Evolutionary conservation across 2,888 invertebrate species (phyloP).

Genomic region (Pycnomerus fuliginosus): DNA sequence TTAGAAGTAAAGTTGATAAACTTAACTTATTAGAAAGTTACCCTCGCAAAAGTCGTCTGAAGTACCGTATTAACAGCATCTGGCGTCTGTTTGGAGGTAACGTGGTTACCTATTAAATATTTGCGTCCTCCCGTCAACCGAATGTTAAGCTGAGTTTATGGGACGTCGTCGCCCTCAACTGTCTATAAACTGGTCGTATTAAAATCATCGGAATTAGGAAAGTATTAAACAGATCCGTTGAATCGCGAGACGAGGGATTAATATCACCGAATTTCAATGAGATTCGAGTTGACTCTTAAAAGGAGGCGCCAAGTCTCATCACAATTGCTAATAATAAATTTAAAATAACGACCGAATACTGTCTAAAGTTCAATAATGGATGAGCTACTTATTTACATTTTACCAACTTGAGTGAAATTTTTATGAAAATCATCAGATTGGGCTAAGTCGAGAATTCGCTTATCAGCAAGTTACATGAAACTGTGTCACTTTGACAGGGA

Average conservation of each 20-base stretch:
- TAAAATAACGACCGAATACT: conserved; percentile 14
- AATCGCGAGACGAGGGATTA: conserved; percentile 3
- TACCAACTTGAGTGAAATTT: no score
- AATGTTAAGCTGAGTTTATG: conserved; percentile 11
- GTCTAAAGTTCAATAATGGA: conserved; percentile 18
- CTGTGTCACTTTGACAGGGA: conserved; percentile 16
- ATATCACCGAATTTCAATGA: conserved; percentile 20
- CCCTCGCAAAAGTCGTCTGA: no score
- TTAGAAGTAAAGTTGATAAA: no score
- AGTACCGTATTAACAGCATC: no score
- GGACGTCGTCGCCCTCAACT: conserved; percentile 7
- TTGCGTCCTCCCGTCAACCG: no score
- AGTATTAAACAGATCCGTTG: conserved; percentile 9
- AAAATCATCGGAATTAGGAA: conserved; percentile 13
- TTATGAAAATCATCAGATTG: no score
- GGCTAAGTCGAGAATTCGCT: conserved; percentile 9
- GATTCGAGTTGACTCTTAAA: conserved; percentile 2
- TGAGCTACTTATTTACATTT: conserved; percentile 14
- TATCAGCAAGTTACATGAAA: conserved; percentile 16
- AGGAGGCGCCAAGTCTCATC: conserved; percentile 10
- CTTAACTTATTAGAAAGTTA: no score
- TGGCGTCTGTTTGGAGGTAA: no score
- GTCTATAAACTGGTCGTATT: conserved; percentile 20
- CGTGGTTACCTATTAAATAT: no score
- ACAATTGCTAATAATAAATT: conserved; percentile 23